phyloP scores from a whole-genome alignment of 2,888 invertebrate species.

The Pherbina coryleti region DNA sequence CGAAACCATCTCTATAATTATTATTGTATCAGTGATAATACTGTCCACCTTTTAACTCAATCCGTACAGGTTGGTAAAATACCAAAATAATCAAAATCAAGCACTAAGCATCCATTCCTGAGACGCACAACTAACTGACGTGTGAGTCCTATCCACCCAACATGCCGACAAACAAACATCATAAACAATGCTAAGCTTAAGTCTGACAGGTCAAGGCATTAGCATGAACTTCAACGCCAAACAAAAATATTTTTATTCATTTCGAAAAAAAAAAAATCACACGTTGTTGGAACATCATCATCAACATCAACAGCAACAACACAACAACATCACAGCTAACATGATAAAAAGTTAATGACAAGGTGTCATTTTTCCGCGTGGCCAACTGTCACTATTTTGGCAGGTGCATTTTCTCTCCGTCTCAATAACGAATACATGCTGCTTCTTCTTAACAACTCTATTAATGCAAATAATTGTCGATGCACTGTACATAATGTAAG shows the following conservation, averaged over 20 bases:
- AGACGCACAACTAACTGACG: no score
- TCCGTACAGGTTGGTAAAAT: no score
- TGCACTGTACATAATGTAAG: no score
- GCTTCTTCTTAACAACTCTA: no score
- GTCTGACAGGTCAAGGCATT: not conserved
- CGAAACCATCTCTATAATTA: no score
- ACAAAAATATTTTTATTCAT: no score
- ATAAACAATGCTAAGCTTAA: not conserved
- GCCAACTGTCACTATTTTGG: constrained; percentile 12
- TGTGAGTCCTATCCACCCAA: not conserved
- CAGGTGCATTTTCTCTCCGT: not conserved
- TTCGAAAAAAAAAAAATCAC: no score
- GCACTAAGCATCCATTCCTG: not conserved
- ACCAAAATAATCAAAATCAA: not conserved
- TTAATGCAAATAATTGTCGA: no score
- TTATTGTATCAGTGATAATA: no score
- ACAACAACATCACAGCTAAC: not conserved
- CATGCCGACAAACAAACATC: not conserved
- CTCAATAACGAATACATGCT: no score
- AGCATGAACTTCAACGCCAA: not conserved
- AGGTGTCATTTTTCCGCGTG: constrained; percentile 13
- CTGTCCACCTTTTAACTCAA: no score
- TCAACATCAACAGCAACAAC: not conserved
- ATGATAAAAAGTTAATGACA: not conserved
- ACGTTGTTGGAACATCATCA: not conserved